Base-by-base conservation (phyloP, 92 coral and sea anemone species). In the Porites lobata region DNA sequence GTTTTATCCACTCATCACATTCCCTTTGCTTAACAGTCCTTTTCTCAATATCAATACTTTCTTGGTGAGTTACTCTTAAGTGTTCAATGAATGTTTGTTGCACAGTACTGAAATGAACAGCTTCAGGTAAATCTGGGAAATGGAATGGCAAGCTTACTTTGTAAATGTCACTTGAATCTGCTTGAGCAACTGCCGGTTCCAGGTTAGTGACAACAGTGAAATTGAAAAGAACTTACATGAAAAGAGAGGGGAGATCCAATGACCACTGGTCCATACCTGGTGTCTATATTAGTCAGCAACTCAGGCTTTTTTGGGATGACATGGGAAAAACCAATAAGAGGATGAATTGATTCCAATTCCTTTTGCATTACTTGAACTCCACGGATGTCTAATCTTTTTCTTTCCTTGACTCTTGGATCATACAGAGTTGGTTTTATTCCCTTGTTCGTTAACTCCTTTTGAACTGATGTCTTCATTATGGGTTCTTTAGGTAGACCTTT, bases 1-100 rank as follows among this genome's bases (percentile, higher is more conserved):
- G 81, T 85, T 90, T 76, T 57, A 90, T 78, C 93, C 87, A 90
- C 86, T 90, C 84, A 56, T 71, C 85, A 86, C 89, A 84, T 62
- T 72, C 57, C 70, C 91, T 90, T 79, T 85, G 90, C 76, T 87
- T 56, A 54, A 72, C 78, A 77, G 87, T 71, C 50, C 77, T 72
- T 80, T 73, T 82, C 51, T 88, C 91, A 47, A 80, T 70, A 65
- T 87, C 84, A 87, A 52, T 70, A 73, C 91, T 87, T 69, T 72
- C 84, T 85, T 87, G 91, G 62, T 19, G n/a, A 53, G 77, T 87
- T 80, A 87, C 69, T 63, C 86, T 80, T 79, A 65, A 69, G 65
- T 58, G n/a, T 53, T 87, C 75, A 38, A 87, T 78, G 47, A 79
- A 79, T 2, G 80, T 50, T 54, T 69, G n/a, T 80, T 65, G 79